A percentile compares a stretch with the other conserved stretches of the same genome.
These are phyloP conservation scores for Poecilus cupreus DNA, from an alignment of 2,888 invertebrate genomes.

Conservation along the genomic window DNA sequence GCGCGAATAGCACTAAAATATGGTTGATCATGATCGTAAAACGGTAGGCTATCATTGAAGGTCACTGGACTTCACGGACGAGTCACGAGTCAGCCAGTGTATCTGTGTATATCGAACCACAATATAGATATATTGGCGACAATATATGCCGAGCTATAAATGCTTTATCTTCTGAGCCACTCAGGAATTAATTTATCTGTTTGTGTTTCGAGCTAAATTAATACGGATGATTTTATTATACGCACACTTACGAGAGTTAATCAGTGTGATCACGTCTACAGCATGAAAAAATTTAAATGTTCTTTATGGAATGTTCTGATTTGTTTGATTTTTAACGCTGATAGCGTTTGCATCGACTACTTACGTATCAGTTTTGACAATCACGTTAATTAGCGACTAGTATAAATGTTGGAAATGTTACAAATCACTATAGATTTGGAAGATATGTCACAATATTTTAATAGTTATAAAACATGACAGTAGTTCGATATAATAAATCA, in stretches of 20 bases:
- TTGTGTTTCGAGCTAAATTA: background rate
- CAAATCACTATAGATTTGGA: no score
- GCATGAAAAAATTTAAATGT: slow-evolving; percentile 6
- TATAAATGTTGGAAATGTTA: no score
- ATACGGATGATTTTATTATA: slow-evolving; percentile 30
- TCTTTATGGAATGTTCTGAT: slow-evolving; percentile 12
- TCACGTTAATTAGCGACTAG: no score
- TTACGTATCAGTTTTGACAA: no score
- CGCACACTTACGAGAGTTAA: background rate
- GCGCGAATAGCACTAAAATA: slow-evolving; percentile 54
- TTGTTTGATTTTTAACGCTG: background rate
- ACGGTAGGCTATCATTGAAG: slow-evolving; percentile 54
- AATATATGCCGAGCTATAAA: slow-evolving; percentile 14
- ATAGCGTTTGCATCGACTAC: no score
- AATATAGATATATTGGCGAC: slow-evolving; percentile 32
- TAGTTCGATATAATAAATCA: no score
- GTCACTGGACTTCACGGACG: slow-evolving; percentile 44
- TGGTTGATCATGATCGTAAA: slow-evolving; percentile 57
- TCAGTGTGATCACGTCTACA: background rate
- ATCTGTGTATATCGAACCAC: background rate
- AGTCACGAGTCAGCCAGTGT: slow-evolving; percentile 4
- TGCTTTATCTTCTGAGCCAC: slow-evolving; percentile 16
- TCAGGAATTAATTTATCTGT: background rate
- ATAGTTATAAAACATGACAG: no score
- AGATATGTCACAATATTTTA: no score